Evolutionary conservation across 2,113 vertebrate species (phyloP).

Genomic region (Corythornis madagascariensis): DNA sequence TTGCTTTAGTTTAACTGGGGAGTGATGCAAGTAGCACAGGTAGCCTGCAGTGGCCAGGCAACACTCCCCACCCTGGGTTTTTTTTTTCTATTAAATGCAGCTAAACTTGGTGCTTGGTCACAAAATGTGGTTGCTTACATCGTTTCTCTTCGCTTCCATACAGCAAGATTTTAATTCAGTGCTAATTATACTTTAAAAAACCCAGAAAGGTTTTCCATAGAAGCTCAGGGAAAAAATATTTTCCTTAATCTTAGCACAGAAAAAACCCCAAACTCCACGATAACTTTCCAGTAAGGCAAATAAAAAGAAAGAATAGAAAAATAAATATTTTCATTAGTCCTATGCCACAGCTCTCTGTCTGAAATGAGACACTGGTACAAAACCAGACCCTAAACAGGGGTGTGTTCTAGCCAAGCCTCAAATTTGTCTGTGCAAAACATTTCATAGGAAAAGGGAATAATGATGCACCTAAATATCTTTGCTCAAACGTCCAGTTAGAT

Average conservation of each 20-base stretch:
- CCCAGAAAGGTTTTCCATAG: neutral
- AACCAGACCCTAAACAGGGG: neutral
- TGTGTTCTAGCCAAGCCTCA: neutral
- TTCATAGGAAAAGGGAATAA: neutral
- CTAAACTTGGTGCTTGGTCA: neutral
- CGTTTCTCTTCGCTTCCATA: neutral
- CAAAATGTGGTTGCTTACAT: neutral
- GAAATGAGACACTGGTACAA: neutral
- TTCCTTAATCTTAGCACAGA: neutral
- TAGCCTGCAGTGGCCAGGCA: neutral
- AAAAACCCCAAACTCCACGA: neutral
- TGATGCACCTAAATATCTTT: neutral
- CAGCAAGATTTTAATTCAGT: neutral
- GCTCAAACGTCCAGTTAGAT: neutral
- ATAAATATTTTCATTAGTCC: neutral
- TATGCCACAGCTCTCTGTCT: neutral
- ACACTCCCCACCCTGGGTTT: neutral
- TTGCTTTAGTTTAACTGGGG: conserved; percentile 29
- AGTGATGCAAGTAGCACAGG: conserved; percentile 9
- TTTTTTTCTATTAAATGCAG: neutral
- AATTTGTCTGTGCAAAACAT: neutral
- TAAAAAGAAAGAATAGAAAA: neutral
- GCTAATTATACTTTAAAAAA: conserved; percentile 23
- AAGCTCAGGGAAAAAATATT: neutral
- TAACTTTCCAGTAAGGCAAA: neutral